phyloP scores from a whole-genome alignment of 2,113 vertebrate species.

The Stigmatopora nigra region DNA sequence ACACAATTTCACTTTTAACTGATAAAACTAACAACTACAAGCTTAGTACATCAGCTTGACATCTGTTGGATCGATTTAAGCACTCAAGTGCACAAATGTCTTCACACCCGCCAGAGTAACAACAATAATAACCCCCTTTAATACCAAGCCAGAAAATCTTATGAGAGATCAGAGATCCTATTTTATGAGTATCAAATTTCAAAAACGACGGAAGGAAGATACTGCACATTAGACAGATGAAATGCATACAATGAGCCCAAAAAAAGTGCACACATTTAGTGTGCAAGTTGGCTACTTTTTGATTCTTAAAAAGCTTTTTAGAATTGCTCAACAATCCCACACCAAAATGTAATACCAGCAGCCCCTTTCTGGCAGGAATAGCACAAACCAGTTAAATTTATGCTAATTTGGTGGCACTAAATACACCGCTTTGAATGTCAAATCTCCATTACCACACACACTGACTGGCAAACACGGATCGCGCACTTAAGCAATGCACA shows the following conservation, averaged over 20 bases:
- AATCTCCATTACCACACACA: conserved; percentile 55
- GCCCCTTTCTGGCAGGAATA: conserved; percentile 45
- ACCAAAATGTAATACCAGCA: conserved; percentile 57
- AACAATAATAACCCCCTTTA: neutral
- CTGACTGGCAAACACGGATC: conserved; percentile 7
- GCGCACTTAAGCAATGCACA: conserved; percentile 7
- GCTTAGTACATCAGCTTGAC: too few relatives aligned
- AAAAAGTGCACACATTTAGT: conserved; percentile 4
- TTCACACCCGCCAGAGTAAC: neutral
- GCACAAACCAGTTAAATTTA: conserved; percentile 62
- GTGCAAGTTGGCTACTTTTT: conserved; percentile 51
- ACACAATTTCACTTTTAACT: neutral
- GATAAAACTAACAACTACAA: too few relatives aligned
- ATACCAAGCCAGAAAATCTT: neutral
- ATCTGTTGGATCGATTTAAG: neutral
- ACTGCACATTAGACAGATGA: conserved; percentile 53
- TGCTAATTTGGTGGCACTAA: conserved; percentile 66
- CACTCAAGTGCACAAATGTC: neutral
- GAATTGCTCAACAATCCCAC: conserved; percentile 60
- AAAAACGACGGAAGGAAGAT: conserved; percentile 14
- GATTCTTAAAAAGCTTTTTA: conserved; percentile 61
- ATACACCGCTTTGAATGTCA: conserved; percentile 68
- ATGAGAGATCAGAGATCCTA: conserved; percentile 21
- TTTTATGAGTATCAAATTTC: neutral
- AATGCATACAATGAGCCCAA: conserved; percentile 32